These are phyloP conservation scores for Ammodytes marinus DNA, from an alignment of 2,113 vertebrate species.

Conservation along the genomic window DNA sequence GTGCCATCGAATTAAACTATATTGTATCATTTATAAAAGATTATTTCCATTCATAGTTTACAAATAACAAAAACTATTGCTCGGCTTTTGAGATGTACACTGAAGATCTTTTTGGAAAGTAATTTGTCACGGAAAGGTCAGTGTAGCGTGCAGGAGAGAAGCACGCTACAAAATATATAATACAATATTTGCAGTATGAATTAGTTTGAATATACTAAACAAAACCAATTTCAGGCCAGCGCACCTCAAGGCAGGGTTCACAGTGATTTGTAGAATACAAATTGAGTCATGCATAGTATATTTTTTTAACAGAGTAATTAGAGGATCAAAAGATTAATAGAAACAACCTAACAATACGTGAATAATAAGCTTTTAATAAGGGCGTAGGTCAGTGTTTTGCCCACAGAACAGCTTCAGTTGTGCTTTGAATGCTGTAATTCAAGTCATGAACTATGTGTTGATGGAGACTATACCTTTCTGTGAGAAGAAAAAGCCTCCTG, in stretches of 20 bases:
- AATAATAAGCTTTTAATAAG: neutral
- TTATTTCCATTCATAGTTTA: neutral
- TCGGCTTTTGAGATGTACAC: neutral
- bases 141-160: neutral
- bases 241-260: neutral
- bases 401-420: neutral
- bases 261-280: neutral
- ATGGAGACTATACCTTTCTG: neutral
- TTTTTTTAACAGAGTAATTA: neutral
- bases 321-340: slow-evolving; percentile 1
- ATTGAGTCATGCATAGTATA: neutral
- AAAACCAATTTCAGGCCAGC: neutral
- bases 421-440: slow-evolving; percentile 3
- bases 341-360: slow-evolving; percentile 5
- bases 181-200: neutral
- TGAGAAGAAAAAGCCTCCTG: slow-evolving; percentile 5
- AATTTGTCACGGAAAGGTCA: neutral
- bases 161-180: neutral
- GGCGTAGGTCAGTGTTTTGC: slow-evolving; percentile 1
- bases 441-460: neutral
- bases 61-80: neutral
- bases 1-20: neutral
- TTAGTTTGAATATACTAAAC: neutral
- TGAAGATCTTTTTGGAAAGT: too few relatives aligned
- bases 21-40: neutral